Base-by-base conservation (phyloP, 2,888 invertebrate genomes). In the Gasteruption jaculator region DNA sequence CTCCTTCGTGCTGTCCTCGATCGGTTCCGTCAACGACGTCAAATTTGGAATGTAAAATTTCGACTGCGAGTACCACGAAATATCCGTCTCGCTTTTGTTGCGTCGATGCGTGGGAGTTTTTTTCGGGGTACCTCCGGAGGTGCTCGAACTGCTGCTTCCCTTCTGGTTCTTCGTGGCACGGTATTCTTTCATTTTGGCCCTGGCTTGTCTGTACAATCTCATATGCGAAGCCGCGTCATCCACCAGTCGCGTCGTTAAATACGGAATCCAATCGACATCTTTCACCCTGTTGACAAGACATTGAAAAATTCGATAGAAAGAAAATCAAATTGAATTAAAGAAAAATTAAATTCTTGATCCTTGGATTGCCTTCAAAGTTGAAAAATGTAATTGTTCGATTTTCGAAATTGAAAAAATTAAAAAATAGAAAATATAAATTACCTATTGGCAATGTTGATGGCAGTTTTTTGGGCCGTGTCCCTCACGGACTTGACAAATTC, bases 151-250 rank as follows among this genome's bases (percentile, higher is more conserved):
- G 6, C 63, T 61, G 38, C 61, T 65, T 34, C 53, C 60, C 46
- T 63, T 68, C 37, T 60, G 64, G 25, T 54, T 43, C 48, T 58
- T 62, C 8, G 46, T 61, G 27, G 41, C 49, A 46, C 58, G 57
- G 6, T 56, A 16, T 33, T 61, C 60, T 52, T 65, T 68, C 50
- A 62, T 54, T 43, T 63, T 65, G 3, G 63, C 80, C 59, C 80
- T 74, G 0, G 93, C 87, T 64, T 89, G 84, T 54, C 91, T 81
- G 66, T 86, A 94, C 15, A 94, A 73, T 50, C 91, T 80, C 51
- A 94, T 78, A 73, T 94, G 94, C 18, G 87, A 85, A 1, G 91
- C 92, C 49, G 91, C 81, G 72, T 93, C 92, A 71, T 94, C 93
- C 2, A 94, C 91, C 45, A 93, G 77, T 48, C 83, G 78, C 21